phyloP scores from a whole-genome alignment of 2,888 invertebrate species.

The Escarpia spicata region DNA sequence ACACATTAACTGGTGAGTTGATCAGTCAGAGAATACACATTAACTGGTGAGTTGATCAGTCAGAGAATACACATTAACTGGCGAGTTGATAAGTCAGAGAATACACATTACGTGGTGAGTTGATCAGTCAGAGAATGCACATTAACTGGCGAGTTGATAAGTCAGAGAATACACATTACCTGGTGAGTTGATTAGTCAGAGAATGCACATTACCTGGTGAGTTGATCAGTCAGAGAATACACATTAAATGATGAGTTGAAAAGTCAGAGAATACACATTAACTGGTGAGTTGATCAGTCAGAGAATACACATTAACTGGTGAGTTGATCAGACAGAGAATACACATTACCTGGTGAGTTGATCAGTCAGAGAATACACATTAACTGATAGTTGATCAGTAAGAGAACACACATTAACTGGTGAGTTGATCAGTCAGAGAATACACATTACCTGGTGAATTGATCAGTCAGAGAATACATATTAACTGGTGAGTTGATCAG shows the following conservation, averaged over 20 bases:
- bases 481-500: neutral
- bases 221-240: neutral
- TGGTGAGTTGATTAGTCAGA: too few species aligned
- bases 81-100: too few species aligned
- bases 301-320: slow-evolving; percentile 33
- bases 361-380: neutral
- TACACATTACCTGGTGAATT: neutral
- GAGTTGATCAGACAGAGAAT: neutral
- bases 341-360: neutral
- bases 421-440: neutral
- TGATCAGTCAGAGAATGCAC: too few species aligned
- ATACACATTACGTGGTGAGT: too few species aligned
- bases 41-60: too few species aligned
- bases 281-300: neutral
- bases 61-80: too few species aligned
- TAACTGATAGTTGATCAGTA: neutral
- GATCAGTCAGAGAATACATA: neutral
- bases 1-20: too few species aligned
- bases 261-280: neutral
- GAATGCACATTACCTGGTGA: slow-evolving; percentile 31
- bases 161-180: too few species aligned
- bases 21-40: too few species aligned
- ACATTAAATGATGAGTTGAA: neutral
- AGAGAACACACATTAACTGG: neutral
- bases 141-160: too few species aligned